phyloP scores from a whole-genome alignment of 2,888 invertebrate species.

The Thymelicus sylvestris region DNA sequence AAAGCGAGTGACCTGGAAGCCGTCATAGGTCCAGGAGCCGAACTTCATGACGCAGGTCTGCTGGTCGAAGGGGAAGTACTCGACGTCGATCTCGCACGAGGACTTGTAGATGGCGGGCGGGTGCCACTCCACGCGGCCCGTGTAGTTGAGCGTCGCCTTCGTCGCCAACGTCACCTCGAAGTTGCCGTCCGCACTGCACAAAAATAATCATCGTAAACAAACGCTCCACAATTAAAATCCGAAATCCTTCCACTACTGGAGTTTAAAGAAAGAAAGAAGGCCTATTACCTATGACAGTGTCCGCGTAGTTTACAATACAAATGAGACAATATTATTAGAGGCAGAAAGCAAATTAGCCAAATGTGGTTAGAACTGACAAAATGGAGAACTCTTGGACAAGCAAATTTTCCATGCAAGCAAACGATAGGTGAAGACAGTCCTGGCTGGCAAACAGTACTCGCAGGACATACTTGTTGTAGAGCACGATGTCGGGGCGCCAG shows the following conservation, averaged over 20 bases:
- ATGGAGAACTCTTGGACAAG: no score
- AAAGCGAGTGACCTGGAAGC: conserved; percentile 90
- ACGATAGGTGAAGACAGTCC: no score
- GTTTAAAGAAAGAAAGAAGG: no score
- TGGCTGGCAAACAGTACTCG: neutral
- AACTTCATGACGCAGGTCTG: conserved; percentile 97
- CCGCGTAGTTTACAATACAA: no score
- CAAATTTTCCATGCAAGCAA: no score
- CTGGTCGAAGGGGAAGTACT: conserved; percentile 97
- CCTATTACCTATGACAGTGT: no score
- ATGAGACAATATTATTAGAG: no score
- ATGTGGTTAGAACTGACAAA: no score
- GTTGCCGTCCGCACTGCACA: conserved; percentile 93
- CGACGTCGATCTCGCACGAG: conserved; percentile 95
- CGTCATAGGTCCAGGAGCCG: conserved; percentile 97
- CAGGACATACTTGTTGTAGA: conserved; percentile 94
- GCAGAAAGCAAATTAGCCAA: no score
- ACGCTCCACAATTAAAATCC: no score
- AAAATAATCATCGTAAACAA: no score
- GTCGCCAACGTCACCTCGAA: conserved; percentile 96
- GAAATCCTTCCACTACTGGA: no score
- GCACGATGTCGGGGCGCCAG: conserved; percentile 97
- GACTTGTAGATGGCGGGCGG: conserved; percentile 98
- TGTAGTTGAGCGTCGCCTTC: conserved; percentile 94
- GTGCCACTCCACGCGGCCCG: conserved; percentile 96